Percentiles rank a stretch among this genome's conserved stretches.
Evolutionary conservation across 1,140 invertebrate genomes (phyloP).

Genomic region (Temnothorax longispinosus): DNA sequence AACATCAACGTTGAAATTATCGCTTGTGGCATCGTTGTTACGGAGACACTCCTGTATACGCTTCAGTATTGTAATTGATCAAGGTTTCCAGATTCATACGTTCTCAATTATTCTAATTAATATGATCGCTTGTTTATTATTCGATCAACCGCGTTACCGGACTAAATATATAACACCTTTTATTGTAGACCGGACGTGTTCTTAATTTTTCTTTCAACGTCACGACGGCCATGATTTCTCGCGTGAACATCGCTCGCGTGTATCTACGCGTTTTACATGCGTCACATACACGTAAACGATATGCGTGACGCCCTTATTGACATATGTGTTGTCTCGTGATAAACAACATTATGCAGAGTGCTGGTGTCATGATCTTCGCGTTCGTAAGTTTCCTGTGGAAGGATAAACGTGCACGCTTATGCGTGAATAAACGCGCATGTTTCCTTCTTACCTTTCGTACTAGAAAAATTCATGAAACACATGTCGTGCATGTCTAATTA

Average conservation of each 20-base stretch:
- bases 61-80: not conserved
- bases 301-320: conserved; percentile 14
- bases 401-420: not conserved
- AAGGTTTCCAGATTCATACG: not conserved
- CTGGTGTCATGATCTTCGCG: not conserved
- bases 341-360: not conserved
- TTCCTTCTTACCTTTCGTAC: not conserved
- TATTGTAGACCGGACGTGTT: not conserved
- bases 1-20: not conserved
- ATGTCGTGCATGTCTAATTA: not conserved
- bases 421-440: not conserved
- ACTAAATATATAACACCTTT: not conserved
- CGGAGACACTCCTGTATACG: not conserved
- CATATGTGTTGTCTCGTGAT: not conserved
- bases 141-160: not conserved
- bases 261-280: not conserved
- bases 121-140: not conserved
- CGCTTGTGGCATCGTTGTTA: not conserved
- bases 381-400: not conserved
- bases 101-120: not conserved
- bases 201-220: not conserved
- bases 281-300: not conserved
- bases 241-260: conserved; percentile 15
- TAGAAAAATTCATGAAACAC: not conserved
- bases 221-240: not conserved